A percentile compares a stretch with the other conserved stretches of the same genome.
Evolutionary conservation across 2,888 invertebrate genomes (phyloP).

Genomic region (Macaria notata): DNA sequence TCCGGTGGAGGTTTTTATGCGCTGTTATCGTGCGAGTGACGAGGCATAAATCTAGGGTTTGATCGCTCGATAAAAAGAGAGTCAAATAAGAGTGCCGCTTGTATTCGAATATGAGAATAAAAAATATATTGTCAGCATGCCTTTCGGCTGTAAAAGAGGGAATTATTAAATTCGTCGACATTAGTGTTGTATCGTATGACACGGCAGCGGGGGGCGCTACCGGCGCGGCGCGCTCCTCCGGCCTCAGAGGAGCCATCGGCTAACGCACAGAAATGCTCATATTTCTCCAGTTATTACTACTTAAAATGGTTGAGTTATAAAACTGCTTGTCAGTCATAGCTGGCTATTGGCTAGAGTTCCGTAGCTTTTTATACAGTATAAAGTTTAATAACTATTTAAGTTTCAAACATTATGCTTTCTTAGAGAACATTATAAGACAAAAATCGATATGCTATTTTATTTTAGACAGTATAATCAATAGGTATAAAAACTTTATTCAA

Average conservation of each 20-base stretch:
- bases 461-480: too few relatives aligned
- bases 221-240: constrained; percentile 36
- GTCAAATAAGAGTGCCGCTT: constrained; percentile 15
- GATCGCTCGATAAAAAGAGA: constrained; percentile 37
- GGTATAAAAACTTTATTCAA: too few relatives aligned
- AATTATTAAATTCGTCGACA: constrained; percentile 56
- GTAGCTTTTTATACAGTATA: not conserved
- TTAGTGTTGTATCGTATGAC: constrained; percentile 70
- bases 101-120: constrained; percentile 21
- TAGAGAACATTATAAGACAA: too few relatives aligned
- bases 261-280: constrained; percentile 44
- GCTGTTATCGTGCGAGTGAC: constrained; percentile 49
- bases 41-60: constrained; percentile 43
- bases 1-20: constrained; percentile 67
- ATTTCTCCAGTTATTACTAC: constrained; percentile 67
- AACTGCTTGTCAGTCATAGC: constrained; percentile 1
- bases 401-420: too few relatives aligned
- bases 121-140: constrained; percentile 32
- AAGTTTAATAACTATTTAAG: too few relatives aligned
- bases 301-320: constrained; percentile 67
- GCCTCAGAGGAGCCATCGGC: constrained; percentile 12
- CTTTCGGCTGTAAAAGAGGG: constrained; percentile 38
- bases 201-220: constrained; percentile 74
- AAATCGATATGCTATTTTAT: too few relatives aligned
- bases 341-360: not conserved